A percentile compares a stretch with the other conserved stretches of the same genome.
These are phyloP conservation scores for Dipodomys spectabilis DNA, from an alignment of 2,113 vertebrate genomes.

Conservation along the genomic window DNA sequence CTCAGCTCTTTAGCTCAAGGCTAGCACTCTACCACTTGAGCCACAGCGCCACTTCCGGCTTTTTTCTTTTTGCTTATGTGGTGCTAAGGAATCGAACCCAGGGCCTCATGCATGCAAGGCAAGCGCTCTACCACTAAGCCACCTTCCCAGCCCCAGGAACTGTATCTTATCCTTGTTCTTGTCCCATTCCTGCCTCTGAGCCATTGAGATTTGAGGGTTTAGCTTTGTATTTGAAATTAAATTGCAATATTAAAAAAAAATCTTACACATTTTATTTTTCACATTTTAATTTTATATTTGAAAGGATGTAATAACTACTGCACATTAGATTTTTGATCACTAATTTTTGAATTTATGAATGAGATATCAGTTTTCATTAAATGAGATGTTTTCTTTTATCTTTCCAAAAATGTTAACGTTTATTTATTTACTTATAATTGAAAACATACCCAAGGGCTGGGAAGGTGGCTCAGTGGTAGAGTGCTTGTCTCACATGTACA, in stretches of 20 bases:
- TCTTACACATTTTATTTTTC: slow-evolving; percentile 5
- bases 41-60: no score
- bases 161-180: background rate
- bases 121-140: no score
- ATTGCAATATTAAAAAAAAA: background rate
- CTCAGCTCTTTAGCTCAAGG: no score
- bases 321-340: background rate
- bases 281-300: slow-evolving; percentile 44
- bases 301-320: background rate
- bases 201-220: slow-evolving; percentile 4
- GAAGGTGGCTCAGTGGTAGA: no score
- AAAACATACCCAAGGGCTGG: background rate
- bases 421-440: slow-evolving; percentile 37
- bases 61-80: no score
- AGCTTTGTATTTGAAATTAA: slow-evolving; percentile 45
- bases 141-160: background rate
- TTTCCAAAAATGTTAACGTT: slow-evolving; percentile 25
- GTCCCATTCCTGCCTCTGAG: background rate
- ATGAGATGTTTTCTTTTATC: slow-evolving; percentile 7
- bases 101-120: no score
- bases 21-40: no score
- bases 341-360: slow-evolving; percentile 20
- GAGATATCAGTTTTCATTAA: background rate
- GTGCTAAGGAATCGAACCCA: no score
- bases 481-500: no score